Base-by-base conservation (phyloP, 1,140 invertebrate genomes). In the Protaetia brevitarsis region DNA sequence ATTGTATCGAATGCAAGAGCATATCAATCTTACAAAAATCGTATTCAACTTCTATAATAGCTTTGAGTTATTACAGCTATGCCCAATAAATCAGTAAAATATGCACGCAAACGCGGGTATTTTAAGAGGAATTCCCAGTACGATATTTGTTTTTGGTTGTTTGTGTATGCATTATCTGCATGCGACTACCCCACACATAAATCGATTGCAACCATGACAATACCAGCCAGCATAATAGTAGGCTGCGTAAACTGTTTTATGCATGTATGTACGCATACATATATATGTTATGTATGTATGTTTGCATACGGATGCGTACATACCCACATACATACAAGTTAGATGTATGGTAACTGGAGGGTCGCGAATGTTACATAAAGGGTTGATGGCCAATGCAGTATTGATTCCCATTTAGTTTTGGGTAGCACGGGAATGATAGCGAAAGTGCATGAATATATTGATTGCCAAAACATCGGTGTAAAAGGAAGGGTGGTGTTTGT, bases 381-480 rank as follows among this genome's bases (percentile, higher is more conserved):
- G 41, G 41, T 51, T 51, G 41, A 19, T 23, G 21, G 2, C 21
- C 41, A 19, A 23, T 51, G 41, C 41, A 51, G 41, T 51, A 51
- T 51, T 51, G 41, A 51, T 51, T 51, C 41, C 19, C 41, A 19
- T 51, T 51, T 51, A 51, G 21, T 51, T 51, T 51, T 23, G 41
- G 21, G 41, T 51, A n/a, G n/a, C n/a, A 19, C 41, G 41, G 41
- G 13, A 51, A 51, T 51, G 41, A 51, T 51, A 51, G 41, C 41
- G 41, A 51, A 51, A 51, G 41, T 51, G 41, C 41, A 51, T 23
- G n/a, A n/a, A n/a, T n/a, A 23, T 51, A 51, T 51, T 51, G 41
- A 51, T 51, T 51, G 26, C 37, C 13, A 41, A 41, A 41, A 23
- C 41, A 51, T 51, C 19, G 19, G 41, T 23, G 26, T n/a, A 51